Evolutionary conservation across 23 tunicate species (phyloP), one percentile per base, ranked within the genome.

Genomic region (Halocynthia aurantium): DNA sequence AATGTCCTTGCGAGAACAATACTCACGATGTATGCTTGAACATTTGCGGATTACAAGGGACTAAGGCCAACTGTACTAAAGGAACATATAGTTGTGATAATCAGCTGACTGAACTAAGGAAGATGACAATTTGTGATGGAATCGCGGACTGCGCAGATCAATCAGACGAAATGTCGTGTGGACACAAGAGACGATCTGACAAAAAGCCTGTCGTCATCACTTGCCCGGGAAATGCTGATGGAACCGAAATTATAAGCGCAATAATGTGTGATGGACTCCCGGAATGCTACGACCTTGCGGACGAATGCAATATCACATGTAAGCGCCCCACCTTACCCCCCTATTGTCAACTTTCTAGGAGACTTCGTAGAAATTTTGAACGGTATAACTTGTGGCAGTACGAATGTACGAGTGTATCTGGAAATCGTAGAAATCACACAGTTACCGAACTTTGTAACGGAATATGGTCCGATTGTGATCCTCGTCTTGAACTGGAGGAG

Each of bases 211-310:
- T 9, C 15, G 58, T 84, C 10, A 71, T 71, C 51, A 31, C 62
- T 8, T 88, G 95, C 61, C 88, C 95, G 0, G 95, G 87, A 56
- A 84, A 88, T 67, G 94, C 77, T 13, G 56, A 83, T 18, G 83
- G 83, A 63, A 72, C 58, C 9, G 66, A 72, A 18, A 60, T 64
- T 21, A 73, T 70, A 66, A 51, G 65, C 9, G 93, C 93, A 11
- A 31, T 75, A 17, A 15, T 52, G 6, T 87, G 93, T 67, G 86
- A 87, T 49, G 93, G 93, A 18, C 52, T 53, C 51, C 82, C 72
- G 50, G 93, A 87, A 67, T 87, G 93, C 51, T 61, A 18, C 61
- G 93, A 87, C 52, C 50, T 77, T 6, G 53, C 86, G 17, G 93
- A 87, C 73, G 93, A 87, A 77, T 87, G 93, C 61, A 62, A 22